These are phyloP conservation scores for Micromesistius poutassou DNA, from an alignment of 2,797 vertebrate genomes.

Conservation along the genomic window DNA sequence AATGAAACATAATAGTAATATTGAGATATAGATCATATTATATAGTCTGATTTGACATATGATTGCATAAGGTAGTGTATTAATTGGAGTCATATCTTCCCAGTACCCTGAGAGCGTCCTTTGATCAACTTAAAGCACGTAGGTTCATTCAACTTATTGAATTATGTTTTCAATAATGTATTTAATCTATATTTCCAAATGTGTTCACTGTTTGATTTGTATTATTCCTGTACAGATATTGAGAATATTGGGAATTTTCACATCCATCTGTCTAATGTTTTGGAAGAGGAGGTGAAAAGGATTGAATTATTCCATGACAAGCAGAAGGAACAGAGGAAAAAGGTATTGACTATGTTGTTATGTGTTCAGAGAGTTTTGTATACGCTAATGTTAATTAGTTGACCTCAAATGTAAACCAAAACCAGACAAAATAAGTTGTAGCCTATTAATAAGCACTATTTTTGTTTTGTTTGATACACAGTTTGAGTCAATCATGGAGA, in stretches of 20 bases:
- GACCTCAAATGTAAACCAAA: not conserved
- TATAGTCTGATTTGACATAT: not conserved
- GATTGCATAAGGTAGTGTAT: not conserved
- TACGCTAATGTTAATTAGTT: not conserved
- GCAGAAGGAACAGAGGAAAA: conserved; percentile 93
- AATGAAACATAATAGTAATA: not conserved
- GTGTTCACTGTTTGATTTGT: not conserved
- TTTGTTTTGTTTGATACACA: conserved; percentile 50
- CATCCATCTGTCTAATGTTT: conserved; percentile 81
- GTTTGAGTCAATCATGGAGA: conserved; percentile 91
- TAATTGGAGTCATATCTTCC: conserved; percentile 13
- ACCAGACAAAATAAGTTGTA: not conserved
- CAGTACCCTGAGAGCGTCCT: conserved; percentile 86
- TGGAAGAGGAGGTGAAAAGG: conserved; percentile 87
- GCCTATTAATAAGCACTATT: not conserved
- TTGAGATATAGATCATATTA: not conserved
- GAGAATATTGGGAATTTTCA: conserved; percentile 90
- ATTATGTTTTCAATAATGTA: not conserved
- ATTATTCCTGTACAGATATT: conserved; percentile 74
- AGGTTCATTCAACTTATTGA: conserved; percentile 58
- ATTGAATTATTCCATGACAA: conserved; percentile 90
- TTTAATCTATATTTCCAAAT: not conserved
- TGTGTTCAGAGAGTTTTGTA: not conserved
- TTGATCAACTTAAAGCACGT: conserved; percentile 88
- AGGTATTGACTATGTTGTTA: conserved; percentile 70